A percentile compares a stretch with the other conserved stretches of the same genome.
phyloP scores from a whole-genome alignment of 92 coral and sea anemone genomes.

The Epizoanthus illoricatus region DNA sequence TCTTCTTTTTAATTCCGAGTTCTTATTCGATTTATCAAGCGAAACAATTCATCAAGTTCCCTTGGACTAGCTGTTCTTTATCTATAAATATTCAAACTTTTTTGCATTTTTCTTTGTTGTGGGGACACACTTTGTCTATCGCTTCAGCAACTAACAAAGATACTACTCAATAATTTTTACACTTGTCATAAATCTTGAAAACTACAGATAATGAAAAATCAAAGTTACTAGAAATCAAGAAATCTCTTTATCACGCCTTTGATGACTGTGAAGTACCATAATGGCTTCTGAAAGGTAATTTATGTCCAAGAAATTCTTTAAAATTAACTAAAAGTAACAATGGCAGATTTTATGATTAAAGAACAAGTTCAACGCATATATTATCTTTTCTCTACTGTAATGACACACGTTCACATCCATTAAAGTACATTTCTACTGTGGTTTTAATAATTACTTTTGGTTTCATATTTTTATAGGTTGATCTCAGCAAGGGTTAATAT shows the following conservation, averaged over 20 bases:
- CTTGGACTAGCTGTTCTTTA: no score
- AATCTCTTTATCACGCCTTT: neutral
- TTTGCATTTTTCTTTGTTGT: neutral
- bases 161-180: neutral
- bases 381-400: neutral
- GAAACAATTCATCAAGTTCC: neutral
- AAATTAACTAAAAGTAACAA: neutral
- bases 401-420: neutral
- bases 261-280: neutral
- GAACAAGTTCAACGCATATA: neutral
- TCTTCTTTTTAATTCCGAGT: no score
- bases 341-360: neutral
- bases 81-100: neutral
- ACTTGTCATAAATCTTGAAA: neutral
- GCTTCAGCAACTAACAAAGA: neutral
- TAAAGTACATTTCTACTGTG: neutral
- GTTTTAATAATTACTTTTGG: neutral
- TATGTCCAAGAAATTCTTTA: neutral
- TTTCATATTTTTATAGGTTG: neutral
- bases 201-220: neutral
- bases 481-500: neutral
- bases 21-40: no score
- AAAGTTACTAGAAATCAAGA: neutral
- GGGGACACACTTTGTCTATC: neutral
- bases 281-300: slow-evolving; percentile 5